Base-by-base conservation (phyloP, 2,113 vertebrate genomes). In the Bufo bufo region DNA sequence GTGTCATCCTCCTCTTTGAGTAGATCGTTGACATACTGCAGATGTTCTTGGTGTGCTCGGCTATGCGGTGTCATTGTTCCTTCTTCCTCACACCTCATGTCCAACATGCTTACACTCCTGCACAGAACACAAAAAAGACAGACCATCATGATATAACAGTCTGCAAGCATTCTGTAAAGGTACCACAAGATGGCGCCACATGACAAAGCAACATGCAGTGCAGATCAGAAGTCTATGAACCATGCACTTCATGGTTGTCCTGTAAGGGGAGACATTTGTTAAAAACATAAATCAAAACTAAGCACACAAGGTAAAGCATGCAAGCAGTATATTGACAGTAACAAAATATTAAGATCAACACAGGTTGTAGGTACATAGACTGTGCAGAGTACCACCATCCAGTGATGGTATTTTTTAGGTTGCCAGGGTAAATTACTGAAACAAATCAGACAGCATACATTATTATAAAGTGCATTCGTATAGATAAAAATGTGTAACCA, bases 91-190 rank as follows among this genome's bases (percentile, higher is more conserved):
- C 93, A 95, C 65, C 97, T 96, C 97, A 99, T 96, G 91, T 99
- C 98, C 54, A 97, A 97, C 98, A 99, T 97, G 88, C 98, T 99
- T 90, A 97, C 80, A 80, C 97, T 99, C 95, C 98, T 99, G 90
- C 47, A 90, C 16, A 23, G 56, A 2, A 56, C 52, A 87, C 43
- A 90, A 91, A 80, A 49, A 66, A 77, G 1, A 84, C 56, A 14
- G 75, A 84, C 12, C 88, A 13, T 86, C 82, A 14, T 33, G 0
- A 33, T 33, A 77, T n/a, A 52, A 0, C 83, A 17, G 0, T 9
- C n/a, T 0, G 81, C 4, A 87, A 85, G 77, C 14, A 77, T 82
- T 77, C 84, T 87, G 71, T 45, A 89, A 69, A 14, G 9, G 84
- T 74, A 86, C 92, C 93, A 91, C 90, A 82, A 17, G 92, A 92